These are phyloP conservation scores for Solenopsis fugax DNA, from an alignment of 1,140 invertebrate genomes.

Conservation along the genomic window DNA sequence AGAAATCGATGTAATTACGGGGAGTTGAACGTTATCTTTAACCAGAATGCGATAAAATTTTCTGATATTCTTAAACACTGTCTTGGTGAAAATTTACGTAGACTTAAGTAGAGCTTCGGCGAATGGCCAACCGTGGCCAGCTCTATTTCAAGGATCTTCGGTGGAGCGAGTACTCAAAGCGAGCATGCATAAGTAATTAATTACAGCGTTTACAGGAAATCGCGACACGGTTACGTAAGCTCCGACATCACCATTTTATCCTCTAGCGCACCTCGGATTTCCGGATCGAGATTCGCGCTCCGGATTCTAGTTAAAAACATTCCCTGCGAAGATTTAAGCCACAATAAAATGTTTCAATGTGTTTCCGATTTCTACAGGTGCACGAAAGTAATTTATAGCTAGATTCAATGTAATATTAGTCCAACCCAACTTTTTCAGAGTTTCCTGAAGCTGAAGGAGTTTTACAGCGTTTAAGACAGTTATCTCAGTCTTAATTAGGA, in stretches of 20 bases:
- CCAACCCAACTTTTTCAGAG: background rate
- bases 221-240: slow-evolving; percentile 33
- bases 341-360: background rate
- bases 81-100: background rate
- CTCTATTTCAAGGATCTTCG: slow-evolving; percentile 19
- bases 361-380: background rate
- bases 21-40: background rate
- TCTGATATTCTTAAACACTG: slow-evolving; percentile 10
- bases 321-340: slow-evolving; percentile 1
- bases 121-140: background rate
- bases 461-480: background rate
- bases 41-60: background rate
- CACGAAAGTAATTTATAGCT: background rate
- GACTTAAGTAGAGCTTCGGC: background rate
- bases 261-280: slow-evolving; percentile 14
- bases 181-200: slow-evolving; percentile 37
- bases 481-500: background rate
- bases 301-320: slow-evolving; percentile 5
- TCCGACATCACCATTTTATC: background rate
- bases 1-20: slow-evolving; percentile 4
- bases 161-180: background rate
- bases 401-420: background rate
- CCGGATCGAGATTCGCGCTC: slow-evolving; percentile 9
- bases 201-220: slow-evolving; percentile 38
- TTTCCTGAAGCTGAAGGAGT: background rate